Conservation (phyloP, 2,888 invertebrate genomes). For the Chrysolina americana region DNA sequence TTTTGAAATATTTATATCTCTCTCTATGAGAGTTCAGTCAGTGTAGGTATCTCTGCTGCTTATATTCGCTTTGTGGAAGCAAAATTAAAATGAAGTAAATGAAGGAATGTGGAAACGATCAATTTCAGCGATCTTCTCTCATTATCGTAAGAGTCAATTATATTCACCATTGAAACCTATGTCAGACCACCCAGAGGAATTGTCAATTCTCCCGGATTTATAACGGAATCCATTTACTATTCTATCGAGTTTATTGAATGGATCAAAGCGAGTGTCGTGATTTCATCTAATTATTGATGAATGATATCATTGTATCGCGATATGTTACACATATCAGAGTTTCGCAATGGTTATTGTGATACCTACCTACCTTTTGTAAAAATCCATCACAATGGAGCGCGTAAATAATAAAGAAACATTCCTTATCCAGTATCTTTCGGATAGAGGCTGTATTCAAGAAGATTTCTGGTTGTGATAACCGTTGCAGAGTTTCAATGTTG, state of each 20-base stretch:
- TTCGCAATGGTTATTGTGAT: constrained; percentile 30
- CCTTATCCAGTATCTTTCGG: neutral
- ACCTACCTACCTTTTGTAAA: constrained; percentile 23
- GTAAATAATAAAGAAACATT: neutral
- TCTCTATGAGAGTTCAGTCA: neutral
- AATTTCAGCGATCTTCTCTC: neutral
- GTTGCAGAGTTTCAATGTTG: neutral
- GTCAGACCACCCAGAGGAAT: constrained; percentile 9
- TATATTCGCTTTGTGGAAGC: no score
- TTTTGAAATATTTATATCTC: no score
- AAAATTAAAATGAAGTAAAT: neutral
- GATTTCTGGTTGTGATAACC: neutral
- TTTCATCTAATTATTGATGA: constrained; percentile 36
- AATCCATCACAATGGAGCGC: constrained; percentile 19
- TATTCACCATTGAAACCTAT: neutral
- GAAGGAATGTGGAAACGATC: neutral
- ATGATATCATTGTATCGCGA: constrained; percentile 34
- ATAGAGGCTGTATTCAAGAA: neutral
- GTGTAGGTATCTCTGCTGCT: neutral
- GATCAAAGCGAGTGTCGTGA: constrained; percentile 23
- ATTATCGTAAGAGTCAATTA: neutral
- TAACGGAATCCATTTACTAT: constrained; percentile 31
- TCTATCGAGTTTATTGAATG: constrained; percentile 26
- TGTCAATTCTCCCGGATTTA: constrained; percentile 17
- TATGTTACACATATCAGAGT: constrained; percentile 30